phyloP scores from a whole-genome alignment of 2,113 vertebrate species.

The Phylloscopus trochilus region DNA sequence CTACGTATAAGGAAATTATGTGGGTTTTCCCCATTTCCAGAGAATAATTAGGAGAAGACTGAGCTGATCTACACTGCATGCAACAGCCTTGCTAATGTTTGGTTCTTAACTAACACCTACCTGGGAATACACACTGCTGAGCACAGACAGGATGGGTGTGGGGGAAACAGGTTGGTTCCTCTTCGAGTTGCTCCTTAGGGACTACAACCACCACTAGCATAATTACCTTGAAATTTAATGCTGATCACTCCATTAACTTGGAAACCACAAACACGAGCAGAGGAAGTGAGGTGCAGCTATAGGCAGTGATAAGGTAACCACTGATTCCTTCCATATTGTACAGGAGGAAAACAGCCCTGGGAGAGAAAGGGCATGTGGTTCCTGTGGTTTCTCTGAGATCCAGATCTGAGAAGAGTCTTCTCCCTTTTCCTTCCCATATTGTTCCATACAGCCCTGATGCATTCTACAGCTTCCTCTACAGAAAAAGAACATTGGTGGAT shows the following conservation, averaged over 20 bases:
- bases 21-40: background rate
- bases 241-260: background rate
- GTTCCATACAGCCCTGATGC: background rate
- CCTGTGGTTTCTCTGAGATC: background rate
- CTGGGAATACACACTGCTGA: background rate
- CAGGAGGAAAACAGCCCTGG: background rate
- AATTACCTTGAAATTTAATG: background rate
- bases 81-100: background rate
- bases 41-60: background rate
- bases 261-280: background rate
- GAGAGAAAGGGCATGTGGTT: background rate
- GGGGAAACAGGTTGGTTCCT: background rate
- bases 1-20: accelerated
- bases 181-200: background rate
- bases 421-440: background rate
- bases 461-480: background rate
- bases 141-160: accelerated
- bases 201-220: background rate
- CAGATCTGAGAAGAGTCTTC: background rate
- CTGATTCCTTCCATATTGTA: background rate
- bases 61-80: background rate
- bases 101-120: background rate
- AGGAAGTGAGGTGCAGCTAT: background rate
- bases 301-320: background rate
- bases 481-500: background rate